Base-by-base conservation (phyloP, 2,888 invertebrate genomes). In the Pyrgus malvae region DNA sequence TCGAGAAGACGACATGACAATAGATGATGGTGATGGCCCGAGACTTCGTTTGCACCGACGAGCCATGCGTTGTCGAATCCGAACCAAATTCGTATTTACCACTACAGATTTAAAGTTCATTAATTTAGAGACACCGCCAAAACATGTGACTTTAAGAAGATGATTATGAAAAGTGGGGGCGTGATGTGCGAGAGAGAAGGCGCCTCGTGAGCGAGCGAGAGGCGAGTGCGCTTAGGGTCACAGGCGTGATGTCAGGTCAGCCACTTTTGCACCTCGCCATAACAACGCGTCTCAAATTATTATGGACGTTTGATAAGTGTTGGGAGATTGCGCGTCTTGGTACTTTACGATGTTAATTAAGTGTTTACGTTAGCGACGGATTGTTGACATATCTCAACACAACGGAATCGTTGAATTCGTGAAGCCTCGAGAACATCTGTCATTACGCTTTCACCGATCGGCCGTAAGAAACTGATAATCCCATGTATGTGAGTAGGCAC, bases 271-370 rank as follows among this genome's bases (percentile, higher is more conserved):
- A 90, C 91, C 90, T 91, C 90, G 83, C 85, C 81, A 83, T 88
- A 90, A 91, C 91, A 89, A 90, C 88, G 89, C 87, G 89, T 88
- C 87, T 90, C 89, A 90, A 90, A 91, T 91, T 90, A 88, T 90
- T 91, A 90, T 89, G 86, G 90, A 89, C 86, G 88, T 85, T 85
- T 88, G 90, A 89, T 89, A 89, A 89, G 89, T 89, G 87, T 84
- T 80, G 80, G 78, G 77, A 84, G 88, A 89, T 88, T 86, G 85
- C 82, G 72, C 76, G 80, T 81, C 83, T 84, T 81, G 83, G 80
- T 87, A 83, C 87, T 89, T 86, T 85, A 86, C 78, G 80, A 82
- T 80, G 86, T 79, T 89, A 88, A 89, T 89, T 88, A 90, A 88
- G 83, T 84, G 80, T 84, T 84, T 83, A 80, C 76, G 74, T 78